These are phyloP conservation scores for Leptosomus discolor DNA, from an alignment of 2,113 vertebrate genomes.

Conservation along the genomic window DNA sequence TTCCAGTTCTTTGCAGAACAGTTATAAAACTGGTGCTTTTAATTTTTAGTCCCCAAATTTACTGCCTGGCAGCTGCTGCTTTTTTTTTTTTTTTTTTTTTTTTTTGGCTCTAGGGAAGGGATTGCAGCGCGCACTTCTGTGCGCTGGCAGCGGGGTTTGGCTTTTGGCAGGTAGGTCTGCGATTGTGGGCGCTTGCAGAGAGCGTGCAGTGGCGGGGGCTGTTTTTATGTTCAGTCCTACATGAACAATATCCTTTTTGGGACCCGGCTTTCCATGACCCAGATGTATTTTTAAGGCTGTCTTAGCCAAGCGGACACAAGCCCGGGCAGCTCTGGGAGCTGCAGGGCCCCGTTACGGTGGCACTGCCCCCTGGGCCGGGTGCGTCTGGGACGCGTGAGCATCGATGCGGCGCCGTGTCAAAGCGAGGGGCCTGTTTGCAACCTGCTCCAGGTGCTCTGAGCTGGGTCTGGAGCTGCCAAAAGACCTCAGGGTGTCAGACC, in stretches of 20 bases:
- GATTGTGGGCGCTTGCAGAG: not conserved
- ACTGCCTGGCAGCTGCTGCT: not conserved
- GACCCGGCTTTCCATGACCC: not conserved
- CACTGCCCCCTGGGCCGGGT: fast-evolving
- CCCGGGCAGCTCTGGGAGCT: too few relatives aligned
- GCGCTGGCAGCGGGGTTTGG: not conserved
- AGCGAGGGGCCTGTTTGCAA: not conserved
- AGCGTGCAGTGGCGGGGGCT: fast-evolving
- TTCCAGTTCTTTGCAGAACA: not conserved
- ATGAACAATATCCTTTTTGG: not conserved
- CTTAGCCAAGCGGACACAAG: too few relatives aligned
- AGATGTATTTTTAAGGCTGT: not conserved
- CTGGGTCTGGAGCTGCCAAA: not conserved
- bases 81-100: too few relatives aligned
- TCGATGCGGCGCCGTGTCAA: not conserved
- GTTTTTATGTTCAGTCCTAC: not conserved
- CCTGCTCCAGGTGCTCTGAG: not conserved
- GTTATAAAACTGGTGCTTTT: not conserved
- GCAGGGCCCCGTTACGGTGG: fast-evolving
- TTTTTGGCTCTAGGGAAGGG: not conserved
- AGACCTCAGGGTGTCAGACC: not conserved
- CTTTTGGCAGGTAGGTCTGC: not conserved
- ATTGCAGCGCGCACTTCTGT: not conserved
- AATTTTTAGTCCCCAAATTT: not conserved
- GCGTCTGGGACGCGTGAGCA: not conserved